Conservation (phyloP, 2,113 vertebrate species). For the Camelus dromedarius region DNA sequence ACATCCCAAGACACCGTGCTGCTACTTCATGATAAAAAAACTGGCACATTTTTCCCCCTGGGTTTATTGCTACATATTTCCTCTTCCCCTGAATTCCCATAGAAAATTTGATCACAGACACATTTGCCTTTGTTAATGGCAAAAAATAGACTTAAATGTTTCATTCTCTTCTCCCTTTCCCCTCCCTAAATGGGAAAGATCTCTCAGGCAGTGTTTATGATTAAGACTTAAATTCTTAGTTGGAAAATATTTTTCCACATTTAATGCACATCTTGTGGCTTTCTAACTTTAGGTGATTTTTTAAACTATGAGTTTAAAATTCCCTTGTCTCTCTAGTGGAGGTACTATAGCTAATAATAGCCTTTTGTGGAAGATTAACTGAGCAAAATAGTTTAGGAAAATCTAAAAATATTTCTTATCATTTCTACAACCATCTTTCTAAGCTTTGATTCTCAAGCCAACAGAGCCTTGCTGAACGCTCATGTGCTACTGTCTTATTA, state of each 20-base stretch:
- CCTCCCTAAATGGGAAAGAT: not conserved
- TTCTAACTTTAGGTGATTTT: not conserved
- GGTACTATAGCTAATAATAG: not conserved
- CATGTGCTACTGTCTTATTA: not conserved
- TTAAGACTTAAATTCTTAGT: not conserved
- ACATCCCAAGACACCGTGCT: not conserved
- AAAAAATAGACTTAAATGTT: not conserved
- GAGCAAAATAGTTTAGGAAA: conserved; percentile 21
- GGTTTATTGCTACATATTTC: not conserved
- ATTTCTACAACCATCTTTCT: not conserved
- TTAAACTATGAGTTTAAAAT: not conserved
- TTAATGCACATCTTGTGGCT: not conserved
- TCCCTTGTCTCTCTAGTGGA: not conserved
- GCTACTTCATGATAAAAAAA: not conserved
- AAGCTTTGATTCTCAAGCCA: not conserved
- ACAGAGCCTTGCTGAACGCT: not conserved
- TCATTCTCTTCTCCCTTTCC: not conserved
- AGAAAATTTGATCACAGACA: not conserved
- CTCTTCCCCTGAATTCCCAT: not conserved
- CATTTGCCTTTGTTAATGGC: not conserved
- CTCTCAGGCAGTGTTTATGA: not conserved
- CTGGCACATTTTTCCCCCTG: not conserved
- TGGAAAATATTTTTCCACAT: not conserved
- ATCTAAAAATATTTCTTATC: not conserved
- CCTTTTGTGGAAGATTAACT: not conserved